Evolutionary conservation across 2,797 vertebrate genomes (phyloP).

Genomic region (Siniperca undulata): DNA sequence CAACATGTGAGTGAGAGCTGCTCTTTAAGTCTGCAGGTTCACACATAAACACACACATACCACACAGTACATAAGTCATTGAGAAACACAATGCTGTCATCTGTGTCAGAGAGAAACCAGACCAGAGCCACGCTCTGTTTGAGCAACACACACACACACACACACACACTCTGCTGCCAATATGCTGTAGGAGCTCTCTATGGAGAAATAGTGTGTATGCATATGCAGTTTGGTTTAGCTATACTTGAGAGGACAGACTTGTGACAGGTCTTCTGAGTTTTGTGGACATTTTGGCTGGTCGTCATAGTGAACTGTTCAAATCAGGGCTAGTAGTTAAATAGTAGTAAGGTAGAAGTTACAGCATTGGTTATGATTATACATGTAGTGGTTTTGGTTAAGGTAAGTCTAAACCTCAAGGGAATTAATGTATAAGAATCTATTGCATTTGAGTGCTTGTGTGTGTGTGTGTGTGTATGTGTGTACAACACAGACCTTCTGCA

Average conservation of each 20-base stretch:
- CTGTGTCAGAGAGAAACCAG: slow-evolving; percentile 72
- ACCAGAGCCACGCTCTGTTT: slow-evolving; percentile 58
- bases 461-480: slow-evolving; percentile 29
- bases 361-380: neutral
- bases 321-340: neutral
- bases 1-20: slow-evolving; percentile 45
- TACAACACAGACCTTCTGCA: slow-evolving; percentile 46
- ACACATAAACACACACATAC: slow-evolving; percentile 18
- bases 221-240: slow-evolving; percentile 19
- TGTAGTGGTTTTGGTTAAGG: slow-evolving; percentile 23
- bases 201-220: slow-evolving; percentile 29
- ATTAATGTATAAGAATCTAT: slow-evolving; percentile 36
- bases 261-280: slow-evolving; percentile 29
- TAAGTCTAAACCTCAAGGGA: slow-evolving; percentile 28
- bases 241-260: slow-evolving; percentile 42
- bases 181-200: slow-evolving; percentile 50
- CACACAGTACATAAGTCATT: slow-evolving; percentile 9
- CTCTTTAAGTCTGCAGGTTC: slow-evolving; percentile 17
- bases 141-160: slow-evolving; percentile 41
- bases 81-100: slow-evolving; percentile 64
- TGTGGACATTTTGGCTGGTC: slow-evolving; percentile 31
- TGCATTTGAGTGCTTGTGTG: slow-evolving; percentile 19
- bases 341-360: slow-evolving; percentile 1
- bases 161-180: slow-evolving; percentile 47
- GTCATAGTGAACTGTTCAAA: slow-evolving; percentile 7